phyloP scores from a whole-genome alignment of 2,888 invertebrate species.

The Gandaritis pyraliata region DNA sequence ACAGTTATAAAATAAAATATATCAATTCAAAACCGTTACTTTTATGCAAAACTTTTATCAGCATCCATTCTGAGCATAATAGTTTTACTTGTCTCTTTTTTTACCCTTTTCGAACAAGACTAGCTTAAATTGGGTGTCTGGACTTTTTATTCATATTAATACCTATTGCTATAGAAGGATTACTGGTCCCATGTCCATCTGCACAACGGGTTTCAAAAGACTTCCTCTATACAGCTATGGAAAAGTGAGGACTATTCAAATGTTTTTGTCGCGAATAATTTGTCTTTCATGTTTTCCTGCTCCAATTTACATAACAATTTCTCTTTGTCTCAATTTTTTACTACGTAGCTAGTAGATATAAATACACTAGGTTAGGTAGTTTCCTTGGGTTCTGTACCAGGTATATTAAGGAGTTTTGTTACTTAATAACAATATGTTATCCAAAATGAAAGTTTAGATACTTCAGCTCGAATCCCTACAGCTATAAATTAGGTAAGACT shows the following conservation, averaged over 20 bases:
- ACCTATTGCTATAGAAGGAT: neutral
- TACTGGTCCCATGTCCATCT: constrained; percentile 1
- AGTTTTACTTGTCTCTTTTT: neutral
- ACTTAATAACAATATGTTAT: too few species aligned
- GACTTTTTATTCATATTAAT: constrained; percentile 1
- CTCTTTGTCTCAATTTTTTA: too few species aligned
- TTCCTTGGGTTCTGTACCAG: too few species aligned
- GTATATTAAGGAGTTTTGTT: too few species aligned
- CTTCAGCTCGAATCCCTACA: too few species aligned
- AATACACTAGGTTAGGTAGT: too few species aligned
- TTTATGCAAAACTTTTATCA: too few species aligned
- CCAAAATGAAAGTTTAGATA: too few species aligned
- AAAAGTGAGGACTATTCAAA: neutral
- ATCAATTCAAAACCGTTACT: too few species aligned
- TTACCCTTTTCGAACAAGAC: neutral
- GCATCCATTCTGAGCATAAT: neutral
- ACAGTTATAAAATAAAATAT: too few species aligned
- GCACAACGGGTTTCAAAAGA: constrained; percentile 3
- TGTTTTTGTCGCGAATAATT: neutral
- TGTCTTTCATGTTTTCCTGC: neutral
- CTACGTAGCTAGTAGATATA: too few species aligned
- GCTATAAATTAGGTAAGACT: too few species aligned
- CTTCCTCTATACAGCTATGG: neutral
- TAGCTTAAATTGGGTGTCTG: neutral
- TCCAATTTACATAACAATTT: neutral